A percentile compares a stretch with the other conserved stretches of the same genome.
phyloP scores from a whole-genome alignment of 2,888 invertebrate species.

The Ornithoptera priamus region DNA sequence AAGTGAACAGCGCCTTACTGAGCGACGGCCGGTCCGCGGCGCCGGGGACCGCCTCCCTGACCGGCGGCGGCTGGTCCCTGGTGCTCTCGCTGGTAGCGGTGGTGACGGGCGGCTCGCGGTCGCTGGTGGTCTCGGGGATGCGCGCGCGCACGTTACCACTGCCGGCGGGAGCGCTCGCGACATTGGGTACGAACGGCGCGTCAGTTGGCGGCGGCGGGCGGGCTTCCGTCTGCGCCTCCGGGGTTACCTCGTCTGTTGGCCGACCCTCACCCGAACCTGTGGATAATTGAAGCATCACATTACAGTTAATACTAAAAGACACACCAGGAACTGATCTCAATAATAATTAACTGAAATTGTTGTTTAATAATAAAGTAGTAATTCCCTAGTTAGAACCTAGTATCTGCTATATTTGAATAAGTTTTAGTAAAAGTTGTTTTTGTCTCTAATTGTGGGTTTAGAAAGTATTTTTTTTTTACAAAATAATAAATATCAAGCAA shows the following conservation, averaged over 20 bases:
- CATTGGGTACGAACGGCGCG: constrained; percentile 50
- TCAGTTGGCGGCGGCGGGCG: constrained; percentile 40
- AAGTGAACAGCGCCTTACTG: constrained; percentile 84
- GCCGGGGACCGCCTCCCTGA: constrained; percentile 51
- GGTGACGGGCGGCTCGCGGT: constrained; percentile 20
- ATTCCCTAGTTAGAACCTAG: too few relatives aligned
- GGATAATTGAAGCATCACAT: constrained; percentile 8
- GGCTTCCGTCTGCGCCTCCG: constrained; percentile 40
- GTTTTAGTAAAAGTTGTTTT: too few relatives aligned
- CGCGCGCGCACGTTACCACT: constrained; percentile 49
- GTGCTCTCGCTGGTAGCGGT: constrained; percentile 20
- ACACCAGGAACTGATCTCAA: too few relatives aligned
- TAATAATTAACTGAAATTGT: too few relatives aligned
- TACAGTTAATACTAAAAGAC: neutral
- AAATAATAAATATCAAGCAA: too few relatives aligned
- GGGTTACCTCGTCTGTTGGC: constrained; percentile 40
- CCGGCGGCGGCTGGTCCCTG: constrained; percentile 30
- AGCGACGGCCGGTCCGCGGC: constrained; percentile 73
- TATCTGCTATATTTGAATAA: too few relatives aligned
- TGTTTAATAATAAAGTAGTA: too few relatives aligned
- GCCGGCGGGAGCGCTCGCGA: constrained; percentile 47
- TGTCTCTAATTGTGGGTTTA: too few relatives aligned
- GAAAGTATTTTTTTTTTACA: too few relatives aligned
- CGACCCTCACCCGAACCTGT: constrained; percentile 55
- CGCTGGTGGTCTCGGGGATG: constrained; percentile 31